phyloP scores from a whole-genome alignment of 2,797 vertebrate genomes.

The Oryzias sinensis region DNA sequence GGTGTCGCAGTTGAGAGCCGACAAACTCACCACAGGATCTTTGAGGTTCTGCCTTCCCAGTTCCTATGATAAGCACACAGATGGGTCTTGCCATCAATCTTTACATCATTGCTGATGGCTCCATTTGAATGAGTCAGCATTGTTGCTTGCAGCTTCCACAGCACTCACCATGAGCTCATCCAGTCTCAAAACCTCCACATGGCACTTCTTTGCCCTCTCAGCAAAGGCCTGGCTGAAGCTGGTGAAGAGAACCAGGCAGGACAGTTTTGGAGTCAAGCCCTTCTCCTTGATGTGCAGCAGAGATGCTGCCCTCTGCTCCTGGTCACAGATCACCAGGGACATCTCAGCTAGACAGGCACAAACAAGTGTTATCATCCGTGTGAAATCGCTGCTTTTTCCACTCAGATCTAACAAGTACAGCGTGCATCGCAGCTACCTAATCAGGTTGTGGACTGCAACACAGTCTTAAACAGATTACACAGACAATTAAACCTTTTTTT shows the following conservation, averaged over 20 bases:
- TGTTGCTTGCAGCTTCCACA: slow-evolving; percentile 10
- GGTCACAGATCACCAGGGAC: slow-evolving; percentile 79
- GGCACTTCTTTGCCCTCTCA: slow-evolving; percentile 69
- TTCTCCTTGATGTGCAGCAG: slow-evolving; percentile 78
- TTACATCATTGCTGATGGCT: slow-evolving; percentile 7
- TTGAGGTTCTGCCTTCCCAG: slow-evolving; percentile 77
- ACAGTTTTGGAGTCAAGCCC: slow-evolving; percentile 66
- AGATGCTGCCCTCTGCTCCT: slow-evolving; percentile 74
- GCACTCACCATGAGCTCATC: slow-evolving; percentile 76
- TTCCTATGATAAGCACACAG: slow-evolving; percentile 65
- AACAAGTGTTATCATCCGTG: slow-evolving; percentile 2
- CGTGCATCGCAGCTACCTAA: not conserved
- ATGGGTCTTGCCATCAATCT: slow-evolving; percentile 24
- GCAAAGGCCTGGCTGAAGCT: slow-evolving; percentile 68
- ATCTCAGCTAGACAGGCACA: slow-evolving; percentile 69
- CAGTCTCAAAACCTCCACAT: slow-evolving; percentile 77
- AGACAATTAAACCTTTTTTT: too few species aligned
- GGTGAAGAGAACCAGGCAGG: slow-evolving; percentile 78
- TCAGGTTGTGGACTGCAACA: not conserved
- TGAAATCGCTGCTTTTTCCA: slow-evolving; percentile 8
- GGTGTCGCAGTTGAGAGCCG: slow-evolving; percentile 26
- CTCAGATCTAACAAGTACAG: not conserved
- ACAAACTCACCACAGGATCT: slow-evolving; percentile 77
- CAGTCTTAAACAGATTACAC: too few species aligned
- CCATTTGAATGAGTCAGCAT: slow-evolving; percentile 31